phyloP scores from a whole-genome alignment of 2,797 vertebrate genomes.

The Falco cherrug region DNA sequence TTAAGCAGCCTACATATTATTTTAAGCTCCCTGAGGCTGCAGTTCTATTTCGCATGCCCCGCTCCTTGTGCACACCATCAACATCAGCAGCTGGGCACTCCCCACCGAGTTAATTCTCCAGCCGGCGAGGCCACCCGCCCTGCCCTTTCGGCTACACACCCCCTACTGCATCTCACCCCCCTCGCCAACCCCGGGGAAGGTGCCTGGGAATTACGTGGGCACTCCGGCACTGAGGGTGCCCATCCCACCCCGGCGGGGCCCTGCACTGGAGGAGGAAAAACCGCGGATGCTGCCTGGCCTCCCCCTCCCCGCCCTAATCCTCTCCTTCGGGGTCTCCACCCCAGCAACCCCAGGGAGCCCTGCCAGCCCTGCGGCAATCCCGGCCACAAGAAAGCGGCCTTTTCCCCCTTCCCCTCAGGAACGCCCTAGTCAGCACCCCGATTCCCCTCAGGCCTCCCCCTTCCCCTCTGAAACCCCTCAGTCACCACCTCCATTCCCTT shows the following conservation, averaged over 20 bases:
- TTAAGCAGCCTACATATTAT: not conserved
- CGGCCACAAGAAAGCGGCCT: fast-evolving
- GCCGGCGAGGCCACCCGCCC: not conserved
- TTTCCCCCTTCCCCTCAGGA: too few relatives aligned
- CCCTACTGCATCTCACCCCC: not conserved
- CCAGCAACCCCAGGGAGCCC: fast-evolving
- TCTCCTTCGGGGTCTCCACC: not conserved
- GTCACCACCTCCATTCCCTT: not conserved
- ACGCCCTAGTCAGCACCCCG: too few relatives aligned
- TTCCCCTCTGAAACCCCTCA: not conserved
- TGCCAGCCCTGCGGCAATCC: not conserved
- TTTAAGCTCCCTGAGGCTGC: constrained; percentile 19
- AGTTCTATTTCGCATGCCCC: not conserved
- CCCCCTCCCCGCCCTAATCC: not conserved
- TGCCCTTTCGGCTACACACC: not conserved
- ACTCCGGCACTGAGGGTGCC: not conserved
- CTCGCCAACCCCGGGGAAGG: not conserved
- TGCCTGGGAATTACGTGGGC: not conserved
- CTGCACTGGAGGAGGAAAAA: not conserved
- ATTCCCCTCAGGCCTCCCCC: too few relatives aligned
- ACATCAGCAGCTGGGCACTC: not conserved
- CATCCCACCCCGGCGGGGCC: not conserved
- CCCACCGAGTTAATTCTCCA: not conserved
- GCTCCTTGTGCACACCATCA: not conserved
- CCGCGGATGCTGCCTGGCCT: too few relatives aligned